Evolutionary conservation across 1,140 invertebrate genomes (phyloP), one percentile per base, ranked within the genome.

Genomic region (Pogonomyrmex californicus): DNA sequence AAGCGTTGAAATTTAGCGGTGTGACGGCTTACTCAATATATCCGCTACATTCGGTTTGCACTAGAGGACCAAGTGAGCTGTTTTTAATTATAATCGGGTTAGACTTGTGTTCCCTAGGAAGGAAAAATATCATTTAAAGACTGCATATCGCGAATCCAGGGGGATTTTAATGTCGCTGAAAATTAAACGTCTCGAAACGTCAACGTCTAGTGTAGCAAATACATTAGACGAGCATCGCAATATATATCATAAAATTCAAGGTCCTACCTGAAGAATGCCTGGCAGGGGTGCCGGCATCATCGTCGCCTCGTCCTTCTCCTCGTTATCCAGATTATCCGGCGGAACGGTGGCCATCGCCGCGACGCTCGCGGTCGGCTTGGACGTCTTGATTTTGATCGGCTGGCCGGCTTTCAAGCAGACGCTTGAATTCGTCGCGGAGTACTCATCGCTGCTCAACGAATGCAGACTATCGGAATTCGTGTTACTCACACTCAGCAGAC

Each of bases 251-350:
- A 14, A 36, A 83, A 47, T 49, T n/a, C 33, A 36, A 41, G 49
- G 4, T 0, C 7, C 56, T 90, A 96, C 96, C 94, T 98, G 97
- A 33, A 97, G 95, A 85, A 97, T 97, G 41, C 97, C 97, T 41
- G 96, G 95, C 23, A 95, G 81, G 12, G 95, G 95, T 58, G 94
- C 92, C 0, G 93, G 94, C 92, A 94, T 94, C 56, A 94, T 81
- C 7, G 91, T 92, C n/a, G 93, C 86, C 12, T 95, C 93, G 23
- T 95, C 93, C 56, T 95, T 95, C 0, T 91, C 91, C 36, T 93
- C 91, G 9, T 23, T 23, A 23, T 91, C 30, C 76, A 92, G 91
- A 51, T 83, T 89, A 47, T 94, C 93, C 44, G 91, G 86, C 0
- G 90, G 70, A 17, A 87, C 91, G 47, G 86, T 92, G 2, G 95